A percentile compares a stretch with the other conserved stretches of the same genome.
Evolutionary conservation across 2,113 vertebrate genomes (phyloP).

Genomic region (Calyptommatus sinebrachiatus): DNA sequence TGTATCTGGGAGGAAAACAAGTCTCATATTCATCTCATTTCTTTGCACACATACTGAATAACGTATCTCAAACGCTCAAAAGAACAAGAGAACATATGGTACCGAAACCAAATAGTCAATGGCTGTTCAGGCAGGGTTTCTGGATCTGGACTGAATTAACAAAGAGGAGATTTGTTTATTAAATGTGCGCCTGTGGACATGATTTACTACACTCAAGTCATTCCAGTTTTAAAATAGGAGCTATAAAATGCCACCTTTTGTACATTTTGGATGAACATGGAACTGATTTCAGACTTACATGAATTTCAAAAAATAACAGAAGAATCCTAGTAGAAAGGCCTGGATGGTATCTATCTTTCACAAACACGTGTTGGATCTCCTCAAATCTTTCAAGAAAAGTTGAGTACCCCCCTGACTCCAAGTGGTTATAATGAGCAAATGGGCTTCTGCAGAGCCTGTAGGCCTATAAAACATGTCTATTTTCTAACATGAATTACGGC

Average conservation of each 20-base stretch:
- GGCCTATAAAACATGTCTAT: not conserved
- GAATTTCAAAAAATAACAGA: not conserved
- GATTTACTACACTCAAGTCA: not conserved
- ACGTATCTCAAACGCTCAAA: not conserved
- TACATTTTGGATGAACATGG: not conserved
- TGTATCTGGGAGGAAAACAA: not conserved
- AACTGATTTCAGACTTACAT: not conserved
- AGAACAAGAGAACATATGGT: not conserved
- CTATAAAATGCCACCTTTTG: not conserved
- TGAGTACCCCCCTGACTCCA: too few relatives aligned
- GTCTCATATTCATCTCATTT: not conserved
- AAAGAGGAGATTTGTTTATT: constrained; percentile 5
- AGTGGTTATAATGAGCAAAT: not conserved
- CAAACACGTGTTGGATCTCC: not conserved
- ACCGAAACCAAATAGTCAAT: not conserved
- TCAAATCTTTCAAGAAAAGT: not conserved
- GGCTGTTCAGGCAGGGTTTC: not conserved
- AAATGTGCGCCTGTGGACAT: constrained; percentile 7
- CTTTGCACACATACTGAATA: not conserved
- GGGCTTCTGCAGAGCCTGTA: too few relatives aligned
- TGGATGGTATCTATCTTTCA: not conserved
- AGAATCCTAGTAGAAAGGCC: not conserved
- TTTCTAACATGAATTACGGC: not conserved
- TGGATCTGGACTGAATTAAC: constrained; percentile 24
- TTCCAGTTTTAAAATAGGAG: constrained; percentile 12